Evolutionary conservation across 2,797 vertebrate species (phyloP), one percentile per base, ranked within the genome.

Genomic region (Hylomyscus alleni): DNA sequence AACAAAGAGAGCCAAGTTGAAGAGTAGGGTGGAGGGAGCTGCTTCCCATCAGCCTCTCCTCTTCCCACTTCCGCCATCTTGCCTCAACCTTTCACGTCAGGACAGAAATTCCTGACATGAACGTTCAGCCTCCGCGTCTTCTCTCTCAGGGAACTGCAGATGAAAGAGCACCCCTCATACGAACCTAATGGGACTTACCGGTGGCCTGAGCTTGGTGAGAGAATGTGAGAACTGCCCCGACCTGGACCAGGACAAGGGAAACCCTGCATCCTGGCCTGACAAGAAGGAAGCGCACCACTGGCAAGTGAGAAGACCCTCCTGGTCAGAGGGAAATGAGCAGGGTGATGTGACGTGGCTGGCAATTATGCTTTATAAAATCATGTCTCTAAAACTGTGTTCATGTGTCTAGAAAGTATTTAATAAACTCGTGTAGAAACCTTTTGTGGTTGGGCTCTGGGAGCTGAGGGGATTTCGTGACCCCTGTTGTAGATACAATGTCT

Each of bases 101-200:
- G 56, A n/a, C 15, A 60, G 37, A 82, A 34, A 29, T 82, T 44
- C 50, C 90, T 69, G 47, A n/a, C 0, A 1, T 50, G 56, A 78
- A 60, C 14, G 4, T 15, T 89, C 94, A 67, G 96, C 50, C 50
- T 67, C 2, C 3, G 84, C 72, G 14, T 88, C 86, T 86, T 50
- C 62, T 47, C 19, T 95, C 75, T 73, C 97, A 99, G 99, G 97
- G 98, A 75, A 98, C 98, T 0, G 98, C 98, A 87, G 98, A 99
- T 17, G 99, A 99, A 97, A 98, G 98, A 94, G 98, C 98, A 12
- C 98, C 98, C 0, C 98, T 99, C 91, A 98, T 99, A 96, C 98
- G 98, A 95, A 98, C 98, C 85, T 99, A 98, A 82, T 4, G 0
- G 3, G 31, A 92, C 69, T 83, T 76, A 40, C 97, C 94, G 69